Evolutionary conservation across 2,888 invertebrate genomes (phyloP), one percentile per base, ranked within the genome.

Genomic region (Lithophane semibrunnea): DNA sequence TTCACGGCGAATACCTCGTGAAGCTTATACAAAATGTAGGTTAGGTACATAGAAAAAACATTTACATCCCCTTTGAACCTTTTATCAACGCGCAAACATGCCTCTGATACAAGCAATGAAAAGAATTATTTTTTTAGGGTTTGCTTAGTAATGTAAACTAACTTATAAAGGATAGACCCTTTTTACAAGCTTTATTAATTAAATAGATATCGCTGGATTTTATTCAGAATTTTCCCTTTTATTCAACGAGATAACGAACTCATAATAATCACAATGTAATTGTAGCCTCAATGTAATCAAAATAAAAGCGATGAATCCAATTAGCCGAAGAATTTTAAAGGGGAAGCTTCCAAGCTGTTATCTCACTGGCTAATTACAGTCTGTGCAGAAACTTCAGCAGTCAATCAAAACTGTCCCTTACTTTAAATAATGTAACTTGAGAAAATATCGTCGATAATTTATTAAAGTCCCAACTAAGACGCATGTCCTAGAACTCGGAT

Each of bases 381-480:
- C 69, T 54, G 61, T 76, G 74, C 77, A 64, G 74, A 77, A 86
- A 88, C 88, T 88, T 87, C 75, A 80, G 85, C 79, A 88, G 83
- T 88, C 86, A 86, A 90, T 88, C 87, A 90, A 88, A 86, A 88
- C 86, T 86, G 86, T 85, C 83, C 83, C 86, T 87, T 86, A 86
- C 85, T 82, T 84, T 72, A 81, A 80, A 87, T 86, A 87, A 90
- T 79, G 89, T 88, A 87, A 90, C 89, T 90, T 83, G 90, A 92
- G 91, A 91, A 91, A 93, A 91, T 92, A 92, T 92, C 80, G 86
- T 79, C 80, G 82, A 91, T 92, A 91, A 93, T 94, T 94, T 92
- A 92, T 93, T 91, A 90, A 89, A 90, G 88, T 89, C 89, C 81
- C 86, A 88, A 90, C 88, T 86, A 88, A 90, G 91, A 92, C 91